Conservation (phyloP, 1,140 invertebrate species). For the Habropoda laboriosa region DNA sequence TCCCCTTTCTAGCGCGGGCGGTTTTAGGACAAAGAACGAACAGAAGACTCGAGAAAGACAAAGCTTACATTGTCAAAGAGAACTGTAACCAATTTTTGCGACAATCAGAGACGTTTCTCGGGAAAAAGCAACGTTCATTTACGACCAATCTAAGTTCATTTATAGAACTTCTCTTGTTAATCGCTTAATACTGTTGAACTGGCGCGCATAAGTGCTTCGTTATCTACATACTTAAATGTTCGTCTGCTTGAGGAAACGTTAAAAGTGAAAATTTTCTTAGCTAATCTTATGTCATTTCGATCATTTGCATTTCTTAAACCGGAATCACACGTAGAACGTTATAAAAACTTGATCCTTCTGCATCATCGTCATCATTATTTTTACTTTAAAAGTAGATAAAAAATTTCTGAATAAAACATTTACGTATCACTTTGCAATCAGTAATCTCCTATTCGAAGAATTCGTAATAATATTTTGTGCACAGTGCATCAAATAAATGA, state of each 20-base stretch:
- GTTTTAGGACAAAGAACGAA: slow-evolving; percentile 17
- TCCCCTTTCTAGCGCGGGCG: slow-evolving; percentile 8
- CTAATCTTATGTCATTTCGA: too few relatives aligned
- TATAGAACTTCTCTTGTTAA: neutral
- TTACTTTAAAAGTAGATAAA: neutral
- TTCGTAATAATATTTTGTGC: too few relatives aligned
- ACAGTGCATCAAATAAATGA: too few relatives aligned
- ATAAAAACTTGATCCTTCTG: neutral
- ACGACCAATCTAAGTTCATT: neutral
- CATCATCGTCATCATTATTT: neutral
- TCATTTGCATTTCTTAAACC: neutral
- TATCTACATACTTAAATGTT: neutral
- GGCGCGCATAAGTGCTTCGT: neutral
- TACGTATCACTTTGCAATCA: too few relatives aligned
- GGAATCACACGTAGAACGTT: neutral
- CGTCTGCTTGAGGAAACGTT: neutral
- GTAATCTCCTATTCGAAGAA: too few relatives aligned
- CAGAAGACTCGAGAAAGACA: slow-evolving; percentile 6
- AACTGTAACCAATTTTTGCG: slow-evolving; percentile 24
- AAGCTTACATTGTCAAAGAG: slow-evolving; percentile 18
- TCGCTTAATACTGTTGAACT: neutral
- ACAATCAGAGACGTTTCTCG: neutral
- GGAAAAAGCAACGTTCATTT: slow-evolving; percentile 9
- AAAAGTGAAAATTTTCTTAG: neutral
- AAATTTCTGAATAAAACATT: neutral